Base-by-base conservation (phyloP, 2,113 vertebrate species). In the Corapipo altera region DNA sequence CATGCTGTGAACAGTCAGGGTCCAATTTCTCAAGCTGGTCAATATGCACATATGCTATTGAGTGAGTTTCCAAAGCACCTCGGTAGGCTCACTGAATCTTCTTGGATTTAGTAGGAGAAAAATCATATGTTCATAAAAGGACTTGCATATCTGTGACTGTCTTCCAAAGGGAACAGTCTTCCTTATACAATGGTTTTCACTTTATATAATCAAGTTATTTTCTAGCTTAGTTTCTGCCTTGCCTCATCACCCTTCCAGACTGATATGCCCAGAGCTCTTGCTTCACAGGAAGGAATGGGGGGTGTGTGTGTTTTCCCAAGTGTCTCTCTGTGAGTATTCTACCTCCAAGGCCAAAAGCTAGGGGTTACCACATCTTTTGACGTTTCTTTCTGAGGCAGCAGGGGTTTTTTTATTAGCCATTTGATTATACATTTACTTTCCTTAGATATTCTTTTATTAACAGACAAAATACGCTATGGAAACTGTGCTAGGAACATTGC, bases 1-100 rank as follows among this genome's bases (percentile, higher is more conserved):
- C 95, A 48, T 85, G 87, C 94, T 96, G 94, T 85, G 90, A 94
- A 62, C 91, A 91, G 81, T 59, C 75, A 83, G 89, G 24, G 43
- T 88, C 75, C 76, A 80, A 91, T 91, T 94, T 91, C 58, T 94
- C 89, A 85, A 91, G 89, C 85, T 93, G 85, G 61, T 71, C 85
- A 71, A 41, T 83, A 88, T 49, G 65, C n/a, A 57, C 85, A 84
- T 75, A 80, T 80, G 69, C 39, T 94, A 15, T 8, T 84, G 85
- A 75, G 24, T 41, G 70, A 79, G 11, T 74, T 94, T 88, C 78
- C 73, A 93, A 51, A 86, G 35, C 75, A 93, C 79, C 27, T 76
- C 52, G n/a, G 39, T 71, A 81, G n/a, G 33, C 35, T 93, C 15
- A 22, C 32, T 90, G 69, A 52, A 69, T 66, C 58, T 15, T 91